Evolutionary conservation across 2,888 invertebrate genomes (phyloP).

Genomic region (Petrophora chlorosata): DNA sequence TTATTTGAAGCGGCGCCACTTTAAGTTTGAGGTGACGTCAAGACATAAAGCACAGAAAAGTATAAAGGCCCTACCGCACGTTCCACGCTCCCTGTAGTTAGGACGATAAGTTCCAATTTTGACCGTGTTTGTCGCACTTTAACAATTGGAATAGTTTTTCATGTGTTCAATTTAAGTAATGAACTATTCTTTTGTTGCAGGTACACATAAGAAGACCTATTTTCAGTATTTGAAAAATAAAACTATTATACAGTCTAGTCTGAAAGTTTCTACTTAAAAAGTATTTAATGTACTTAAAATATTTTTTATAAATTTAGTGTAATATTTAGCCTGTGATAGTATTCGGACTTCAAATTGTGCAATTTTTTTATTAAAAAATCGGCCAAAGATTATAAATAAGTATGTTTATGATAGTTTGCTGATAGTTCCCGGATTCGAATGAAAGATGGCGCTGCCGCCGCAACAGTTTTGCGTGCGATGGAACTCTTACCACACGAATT

Average conservation of each 20-base stretch:
- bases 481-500: constrained; percentile 92
- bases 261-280: constrained; percentile 74
- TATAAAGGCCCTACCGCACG: too few species aligned
- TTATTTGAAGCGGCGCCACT: too few species aligned
- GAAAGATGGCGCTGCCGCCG: constrained; percentile 79
- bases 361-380: constrained; percentile 49
- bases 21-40: too few species aligned
- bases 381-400: constrained; percentile 59
- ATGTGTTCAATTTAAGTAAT: too few species aligned
- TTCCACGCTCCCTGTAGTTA: too few species aligned
- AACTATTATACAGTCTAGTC: constrained; percentile 71
- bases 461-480: constrained; percentile 90
- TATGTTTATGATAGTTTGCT: constrained; percentile 31
- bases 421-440: constrained; percentile 34
- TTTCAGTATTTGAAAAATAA: constrained; percentile 63
- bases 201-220: constrained; percentile 43
- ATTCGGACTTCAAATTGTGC: constrained; percentile 52
- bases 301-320: constrained; percentile 43
- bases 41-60: too few species aligned
- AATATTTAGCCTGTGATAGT: constrained; percentile 39
- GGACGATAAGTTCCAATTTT: too few species aligned
- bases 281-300: constrained; percentile 71
- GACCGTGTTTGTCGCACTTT: background rate
- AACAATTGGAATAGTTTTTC: too few species aligned
- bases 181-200: constrained; percentile 50